Percentiles rank a stretch among this genome's conserved stretches.
phyloP scores from a whole-genome alignment of 2,888 invertebrate species.

The Phania funesta region DNA sequence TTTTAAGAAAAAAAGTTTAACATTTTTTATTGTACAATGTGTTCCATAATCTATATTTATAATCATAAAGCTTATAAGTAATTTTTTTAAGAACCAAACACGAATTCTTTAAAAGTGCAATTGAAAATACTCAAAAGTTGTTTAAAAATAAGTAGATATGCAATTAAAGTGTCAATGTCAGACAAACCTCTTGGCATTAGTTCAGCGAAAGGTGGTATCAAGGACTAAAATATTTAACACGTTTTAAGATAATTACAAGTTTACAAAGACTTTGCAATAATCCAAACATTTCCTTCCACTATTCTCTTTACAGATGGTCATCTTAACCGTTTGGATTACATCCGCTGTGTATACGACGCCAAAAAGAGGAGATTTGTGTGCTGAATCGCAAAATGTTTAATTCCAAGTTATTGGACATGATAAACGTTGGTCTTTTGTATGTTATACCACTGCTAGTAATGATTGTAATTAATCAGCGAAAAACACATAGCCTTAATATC shows the following conservation, averaged over 20 bases:
- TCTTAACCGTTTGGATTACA: slow-evolving; percentile 89
- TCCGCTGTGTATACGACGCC: slow-evolving; percentile 92
- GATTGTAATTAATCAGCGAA: slow-evolving; percentile 82
- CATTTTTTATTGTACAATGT: too few relatives aligned
- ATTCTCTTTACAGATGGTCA: slow-evolving; percentile 83
- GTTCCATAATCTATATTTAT: too few relatives aligned
- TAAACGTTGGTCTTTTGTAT: slow-evolving; percentile 91
- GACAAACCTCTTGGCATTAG: too few relatives aligned
- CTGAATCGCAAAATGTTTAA: slow-evolving; percentile 88
- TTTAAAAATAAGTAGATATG: too few relatives aligned
- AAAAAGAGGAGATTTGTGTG: slow-evolving; percentile 85
- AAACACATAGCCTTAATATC: not conserved
- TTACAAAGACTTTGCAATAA: not conserved
- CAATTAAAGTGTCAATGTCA: too few relatives aligned
- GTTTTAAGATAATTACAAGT: not conserved
- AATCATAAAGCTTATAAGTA: too few relatives aligned
- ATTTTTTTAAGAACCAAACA: too few relatives aligned
- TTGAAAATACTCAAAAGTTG: too few relatives aligned
- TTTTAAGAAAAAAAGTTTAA: too few relatives aligned
- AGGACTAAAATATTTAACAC: too few relatives aligned
- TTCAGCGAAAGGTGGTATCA: too few relatives aligned
- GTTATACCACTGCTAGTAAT: slow-evolving; percentile 90
- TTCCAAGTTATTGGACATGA: slow-evolving; percentile 88
- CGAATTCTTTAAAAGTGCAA: too few relatives aligned
- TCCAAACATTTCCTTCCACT: not conserved